These are phyloP conservation scores for Montipora capitata DNA, from an alignment of 92 coral and sea anemone species.

Conservation along the genomic window DNA sequence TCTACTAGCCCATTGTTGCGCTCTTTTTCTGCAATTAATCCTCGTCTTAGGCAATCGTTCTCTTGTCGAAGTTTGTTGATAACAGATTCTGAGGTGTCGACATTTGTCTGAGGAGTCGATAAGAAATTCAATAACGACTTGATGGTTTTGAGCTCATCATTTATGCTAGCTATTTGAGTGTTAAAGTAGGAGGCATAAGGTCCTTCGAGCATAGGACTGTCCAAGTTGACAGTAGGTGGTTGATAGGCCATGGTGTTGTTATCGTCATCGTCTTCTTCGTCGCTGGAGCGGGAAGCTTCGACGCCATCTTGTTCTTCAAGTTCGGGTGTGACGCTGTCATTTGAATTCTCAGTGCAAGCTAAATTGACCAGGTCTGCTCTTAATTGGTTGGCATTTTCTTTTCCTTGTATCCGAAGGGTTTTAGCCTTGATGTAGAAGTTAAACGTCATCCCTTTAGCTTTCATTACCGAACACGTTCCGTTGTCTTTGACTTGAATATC, in stretches of 20 bases:
- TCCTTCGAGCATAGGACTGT: not conserved
- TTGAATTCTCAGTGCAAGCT: constrained; percentile 11
- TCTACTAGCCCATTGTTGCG: too few species aligned
- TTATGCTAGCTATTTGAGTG: constrained; percentile 39
- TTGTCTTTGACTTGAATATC: constrained; percentile 51
- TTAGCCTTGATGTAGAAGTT: constrained; percentile 37
- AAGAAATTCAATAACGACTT: constrained; percentile 24
- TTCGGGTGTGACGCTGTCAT: constrained; percentile 5
- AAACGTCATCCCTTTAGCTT: constrained; percentile 53
- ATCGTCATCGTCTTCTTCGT: not conserved
- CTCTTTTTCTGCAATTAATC: not conserved
- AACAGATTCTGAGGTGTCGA: constrained; percentile 14
- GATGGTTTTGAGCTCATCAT: constrained; percentile 6
- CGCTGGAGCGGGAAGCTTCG: constrained; percentile 29
- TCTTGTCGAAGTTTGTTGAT: constrained; percentile 51
- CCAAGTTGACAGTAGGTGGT: constrained; percentile 12
- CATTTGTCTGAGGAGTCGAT: constrained; percentile 4
- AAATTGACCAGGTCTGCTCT: constrained; percentile 48
- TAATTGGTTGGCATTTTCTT: constrained; percentile 23
- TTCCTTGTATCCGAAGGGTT: constrained; percentile 24
- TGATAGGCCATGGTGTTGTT: constrained; percentile 11
- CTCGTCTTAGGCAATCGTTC: constrained; percentile 10
- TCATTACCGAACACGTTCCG: constrained; percentile 49
- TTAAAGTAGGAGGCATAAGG: constrained; percentile 14
- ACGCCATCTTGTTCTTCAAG: constrained; percentile 25